Base-by-base conservation (phyloP, 2,888 invertebrate genomes). In the Diloba caeruleocephala region DNA sequence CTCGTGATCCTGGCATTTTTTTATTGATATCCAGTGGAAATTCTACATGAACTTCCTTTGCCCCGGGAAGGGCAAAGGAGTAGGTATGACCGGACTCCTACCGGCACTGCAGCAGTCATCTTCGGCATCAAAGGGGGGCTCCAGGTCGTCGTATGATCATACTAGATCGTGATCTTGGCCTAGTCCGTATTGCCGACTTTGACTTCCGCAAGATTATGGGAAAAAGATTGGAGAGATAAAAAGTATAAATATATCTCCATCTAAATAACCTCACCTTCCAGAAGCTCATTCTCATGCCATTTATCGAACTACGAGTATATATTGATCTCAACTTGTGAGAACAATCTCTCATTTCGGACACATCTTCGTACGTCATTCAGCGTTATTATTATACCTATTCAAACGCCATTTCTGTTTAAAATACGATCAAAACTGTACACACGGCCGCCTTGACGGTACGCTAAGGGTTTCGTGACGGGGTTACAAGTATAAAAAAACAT, bases 341-440 rank as follows among this genome's bases (percentile, higher is more conserved):
- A 79, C 80, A 82, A 84, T 85, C 74, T 74, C 71, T 73, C 75
- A 67, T 65, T 74, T 71, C 61, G 68, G 69, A 79, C 84, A 66
- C 79, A 85, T 84, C 80, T 64, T 42, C 56, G n/a, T 64, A 38
- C 51, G 81, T 85, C 85, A 80, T 65, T 82, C 81, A 79, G 59
- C 74, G 75, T 79, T 87, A 84, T 85, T 87, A 84, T 87, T 82
- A 81, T 73, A 82, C 74, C 87, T 82, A 89, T 89, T 87, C 85
- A 89, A 84, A 88, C 79, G 89, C 88, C 88, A 88, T 82, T 78
- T 77, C 70, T 65, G 61, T 80, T 84, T 87, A 87, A 88, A 81
- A 87, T 88, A 87, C 79, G 79, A 74, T 74, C 76, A 70, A 70
- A 73, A 73, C 59, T 58, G 3, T 68, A 66, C 68, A 75, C 60